Evolutionary conservation across 2,113 vertebrate species (phyloP), one percentile per base, ranked within the genome.

Genomic region (Podarcis muralis): DNA sequence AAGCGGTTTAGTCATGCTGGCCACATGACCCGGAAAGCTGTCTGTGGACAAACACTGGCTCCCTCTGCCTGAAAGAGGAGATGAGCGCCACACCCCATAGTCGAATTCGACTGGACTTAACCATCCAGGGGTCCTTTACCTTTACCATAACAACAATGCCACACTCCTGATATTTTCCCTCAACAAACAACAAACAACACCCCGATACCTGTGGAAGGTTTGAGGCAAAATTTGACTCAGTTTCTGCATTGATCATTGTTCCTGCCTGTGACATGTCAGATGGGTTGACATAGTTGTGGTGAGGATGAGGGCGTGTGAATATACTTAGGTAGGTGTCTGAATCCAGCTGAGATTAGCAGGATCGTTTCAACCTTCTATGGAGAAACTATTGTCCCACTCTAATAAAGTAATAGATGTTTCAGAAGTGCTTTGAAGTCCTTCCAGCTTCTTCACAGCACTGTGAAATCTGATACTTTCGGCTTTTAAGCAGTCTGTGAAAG

Each of bases 361-460:
- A 3, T 68, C 86, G 81, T 8, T 68, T 84, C 88, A 76, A 84
- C 81, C 80, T 85, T 85, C 85, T 83, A 5, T 0, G 2, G 82
- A 90, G 94, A 91, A 91, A 94, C 97, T 92, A 96, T 96, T 97
- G 95, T 94, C 93, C 91, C 92, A 89, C 84, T 94, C 76, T 94
- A 95, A 95, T 96, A 95, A 96, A 97, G 95, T 92, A 94, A 95
- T 90, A 96, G 97, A 96, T 95, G 95, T 95, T 95, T 95, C 92
- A 88, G 87, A 74, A 95, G 93, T 4, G 91, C 97, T 97, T 97
- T 97, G 97, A 97, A 97, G 96, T 86, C 15, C 35, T 93, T 96
- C 96, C 97, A 97, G 86, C 81, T 93, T 96, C 92, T 95, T 95
- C 93, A 83, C 83, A 88, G 96, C 25, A 65, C 95, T 95, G 92